Conservation (phyloP, 2,888 invertebrate genomes). For the Camponotus fellah region DNA sequence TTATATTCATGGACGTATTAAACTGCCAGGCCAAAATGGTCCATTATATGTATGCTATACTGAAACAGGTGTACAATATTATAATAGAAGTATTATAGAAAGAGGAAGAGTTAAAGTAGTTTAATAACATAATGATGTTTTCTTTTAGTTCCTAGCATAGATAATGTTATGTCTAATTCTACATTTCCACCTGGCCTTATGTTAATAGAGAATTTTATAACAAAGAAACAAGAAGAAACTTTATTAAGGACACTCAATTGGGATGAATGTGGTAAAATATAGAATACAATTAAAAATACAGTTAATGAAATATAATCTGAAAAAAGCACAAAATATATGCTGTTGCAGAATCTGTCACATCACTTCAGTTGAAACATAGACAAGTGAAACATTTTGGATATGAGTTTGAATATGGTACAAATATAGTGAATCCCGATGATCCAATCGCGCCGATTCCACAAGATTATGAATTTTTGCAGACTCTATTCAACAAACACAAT, state of each 20-base stretch:
- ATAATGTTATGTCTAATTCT: conserved; percentile 71
- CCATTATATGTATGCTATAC: conserved; percentile 90
- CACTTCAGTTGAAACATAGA: conserved; percentile 90
- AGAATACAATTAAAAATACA: background rate
- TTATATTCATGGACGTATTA: conserved; percentile 88
- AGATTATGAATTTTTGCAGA: conserved; percentile 90
- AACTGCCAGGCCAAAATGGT: conserved; percentile 88
- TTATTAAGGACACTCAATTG: conserved; percentile 89
- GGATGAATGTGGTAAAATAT: conserved; percentile 80
- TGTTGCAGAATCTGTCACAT: conserved; percentile 70
- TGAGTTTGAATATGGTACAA: conserved; percentile 95
- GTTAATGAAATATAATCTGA: background rate
- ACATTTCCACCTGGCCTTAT: conserved; percentile 90
- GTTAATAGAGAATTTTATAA: conserved; percentile 91
- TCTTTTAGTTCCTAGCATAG: conserved; percentile 83
- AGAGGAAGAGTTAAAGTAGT: background rate
- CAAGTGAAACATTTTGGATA: conserved; percentile 96
- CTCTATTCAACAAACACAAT: conserved; percentile 86
- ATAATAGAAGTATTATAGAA: background rate
- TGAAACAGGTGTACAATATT: conserved; percentile 85
- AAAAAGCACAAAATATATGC: background rate
- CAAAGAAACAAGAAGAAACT: conserved; percentile 89
- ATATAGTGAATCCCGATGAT: conserved; percentile 92
- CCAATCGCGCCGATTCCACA: conserved; percentile 92
- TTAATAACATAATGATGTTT: conserved; percentile 35